Conservation (phyloP, 2,113 vertebrate genomes). For the Equus przewalskii region DNA sequence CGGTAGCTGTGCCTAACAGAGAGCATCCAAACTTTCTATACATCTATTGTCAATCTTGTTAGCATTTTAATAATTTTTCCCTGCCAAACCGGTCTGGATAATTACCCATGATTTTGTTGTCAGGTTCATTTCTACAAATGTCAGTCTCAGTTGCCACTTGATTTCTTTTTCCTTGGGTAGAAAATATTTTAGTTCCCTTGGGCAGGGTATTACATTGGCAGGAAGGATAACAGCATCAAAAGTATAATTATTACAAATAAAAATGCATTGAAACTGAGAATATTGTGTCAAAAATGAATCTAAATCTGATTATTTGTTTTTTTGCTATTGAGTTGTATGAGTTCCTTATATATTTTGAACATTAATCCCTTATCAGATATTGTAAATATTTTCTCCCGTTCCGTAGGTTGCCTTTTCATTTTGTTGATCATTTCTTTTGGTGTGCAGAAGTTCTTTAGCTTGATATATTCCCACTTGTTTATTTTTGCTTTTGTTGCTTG, state of each 20-base stretch:
- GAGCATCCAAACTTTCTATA: slow-evolving; percentile 35
- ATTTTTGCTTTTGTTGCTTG: not conserved
- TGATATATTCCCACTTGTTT: not conserved
- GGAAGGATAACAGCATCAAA: not conserved
- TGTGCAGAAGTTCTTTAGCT: not conserved
- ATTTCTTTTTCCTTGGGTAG: slow-evolving; percentile 42
- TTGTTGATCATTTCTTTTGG: not conserved
- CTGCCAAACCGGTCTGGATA: slow-evolving; percentile 44
- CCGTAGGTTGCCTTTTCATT: not conserved
- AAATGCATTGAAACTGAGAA: not conserved
- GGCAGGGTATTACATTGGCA: not conserved
- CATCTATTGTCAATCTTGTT: slow-evolving; percentile 69
- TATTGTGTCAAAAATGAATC: not conserved
- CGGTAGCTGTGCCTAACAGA: slow-evolving; percentile 32
- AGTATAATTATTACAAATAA: slow-evolving; percentile 4
- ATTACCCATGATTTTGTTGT: slow-evolving; percentile 76
- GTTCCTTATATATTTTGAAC: not conserved
- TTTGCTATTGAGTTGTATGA: not conserved
- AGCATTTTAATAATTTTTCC: slow-evolving; percentile 72
- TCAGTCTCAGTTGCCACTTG: slow-evolving; percentile 53
- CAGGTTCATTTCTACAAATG: slow-evolving; percentile 69
- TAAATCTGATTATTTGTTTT: not conserved
- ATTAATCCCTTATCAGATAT: not conserved
- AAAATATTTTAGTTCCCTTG: slow-evolving; percentile 59
- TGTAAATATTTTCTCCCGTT: not conserved